These are phyloP conservation scores for Brachyalestes nurse DNA, from an alignment of 2,797 vertebrate genomes.

Conservation along the genomic window DNA sequence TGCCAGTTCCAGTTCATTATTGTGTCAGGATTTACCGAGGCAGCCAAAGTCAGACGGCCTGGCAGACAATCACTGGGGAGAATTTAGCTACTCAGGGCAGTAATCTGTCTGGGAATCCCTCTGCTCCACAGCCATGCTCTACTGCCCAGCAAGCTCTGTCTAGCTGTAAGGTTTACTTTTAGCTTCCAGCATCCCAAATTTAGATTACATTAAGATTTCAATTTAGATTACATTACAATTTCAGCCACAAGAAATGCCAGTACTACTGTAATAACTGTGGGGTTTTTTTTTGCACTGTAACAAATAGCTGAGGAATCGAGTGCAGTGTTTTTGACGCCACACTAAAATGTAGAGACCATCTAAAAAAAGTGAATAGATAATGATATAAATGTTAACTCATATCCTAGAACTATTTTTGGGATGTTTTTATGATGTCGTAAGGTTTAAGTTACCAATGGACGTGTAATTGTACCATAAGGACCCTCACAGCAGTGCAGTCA, in stretches of 20 bases:
- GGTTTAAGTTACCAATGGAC: no score
- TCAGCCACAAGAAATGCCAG: not conserved
- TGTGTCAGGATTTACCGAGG: conserved; percentile 53
- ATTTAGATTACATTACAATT: not conserved
- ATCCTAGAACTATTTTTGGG: no score
- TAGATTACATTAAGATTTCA: not conserved
- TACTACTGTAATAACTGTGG: not conserved
- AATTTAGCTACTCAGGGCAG: conserved; percentile 65
- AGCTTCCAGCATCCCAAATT: not conserved
- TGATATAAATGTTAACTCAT: no score
- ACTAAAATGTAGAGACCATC: not conserved
- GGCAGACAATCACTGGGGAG: conserved; percentile 64
- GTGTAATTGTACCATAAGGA: no score
- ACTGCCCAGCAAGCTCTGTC: conserved; percentile 56
- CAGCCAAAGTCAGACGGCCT: conserved; percentile 53
- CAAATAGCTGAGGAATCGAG: not conserved
- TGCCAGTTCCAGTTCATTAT: conserved; percentile 47
- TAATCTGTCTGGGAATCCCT: conserved; percentile 66
- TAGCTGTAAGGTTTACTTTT: conserved; percentile 19
- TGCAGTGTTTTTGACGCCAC: not conserved
- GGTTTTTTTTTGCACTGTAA: not conserved
- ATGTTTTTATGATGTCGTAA: no score
- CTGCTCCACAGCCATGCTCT: conserved; percentile 60
- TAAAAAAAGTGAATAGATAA: no score
- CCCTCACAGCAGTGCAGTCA: no score